These are phyloP conservation scores for Leucoptera coffeella DNA, from an alignment of 2,888 invertebrate genomes.

Conservation along the genomic window DNA sequence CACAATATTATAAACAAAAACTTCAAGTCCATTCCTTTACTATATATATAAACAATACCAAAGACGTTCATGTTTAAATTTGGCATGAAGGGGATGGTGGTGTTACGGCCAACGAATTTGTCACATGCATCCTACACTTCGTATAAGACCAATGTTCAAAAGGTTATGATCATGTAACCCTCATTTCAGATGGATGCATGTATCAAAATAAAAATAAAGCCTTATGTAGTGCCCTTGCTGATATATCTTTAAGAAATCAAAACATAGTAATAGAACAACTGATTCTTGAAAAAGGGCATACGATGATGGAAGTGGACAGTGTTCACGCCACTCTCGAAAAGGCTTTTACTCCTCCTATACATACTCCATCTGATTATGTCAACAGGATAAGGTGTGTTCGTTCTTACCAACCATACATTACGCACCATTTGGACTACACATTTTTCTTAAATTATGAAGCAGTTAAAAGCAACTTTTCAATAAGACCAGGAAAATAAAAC, in stretches of 20 bases:
- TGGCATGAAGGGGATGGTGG: slow-evolving; percentile 8
- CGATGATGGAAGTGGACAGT: slow-evolving; percentile 5
- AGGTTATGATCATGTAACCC: background rate
- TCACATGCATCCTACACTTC: slow-evolving; percentile 6
- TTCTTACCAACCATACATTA: slow-evolving; percentile 6
- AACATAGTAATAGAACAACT: background rate
- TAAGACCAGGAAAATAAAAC: slow-evolving; percentile 7
- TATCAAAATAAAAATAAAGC: slow-evolving; percentile 7
- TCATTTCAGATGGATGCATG: slow-evolving; percentile 6
- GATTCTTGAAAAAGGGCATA: slow-evolving; percentile 6
- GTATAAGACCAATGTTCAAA: slow-evolving; percentile 4
- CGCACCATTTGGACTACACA: slow-evolving; percentile 5
- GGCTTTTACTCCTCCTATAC: slow-evolving; percentile 3
- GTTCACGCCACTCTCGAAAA: slow-evolving; percentile 5
- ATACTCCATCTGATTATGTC: slow-evolving; percentile 5
- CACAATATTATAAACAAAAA: background rate
- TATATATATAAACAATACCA: background rate
- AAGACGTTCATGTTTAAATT: background rate
- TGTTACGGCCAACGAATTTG: slow-evolving; percentile 8
- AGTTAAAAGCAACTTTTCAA: slow-evolving; percentile 6
- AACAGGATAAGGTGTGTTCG: slow-evolving; percentile 5
- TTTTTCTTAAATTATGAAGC: slow-evolving; percentile 7
- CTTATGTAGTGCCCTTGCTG: background rate
- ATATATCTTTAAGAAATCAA: background rate
- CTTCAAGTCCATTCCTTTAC: background rate